Conservation (phyloP, 2,113 vertebrate genomes). For the Heterotis niloticus region DNA sequence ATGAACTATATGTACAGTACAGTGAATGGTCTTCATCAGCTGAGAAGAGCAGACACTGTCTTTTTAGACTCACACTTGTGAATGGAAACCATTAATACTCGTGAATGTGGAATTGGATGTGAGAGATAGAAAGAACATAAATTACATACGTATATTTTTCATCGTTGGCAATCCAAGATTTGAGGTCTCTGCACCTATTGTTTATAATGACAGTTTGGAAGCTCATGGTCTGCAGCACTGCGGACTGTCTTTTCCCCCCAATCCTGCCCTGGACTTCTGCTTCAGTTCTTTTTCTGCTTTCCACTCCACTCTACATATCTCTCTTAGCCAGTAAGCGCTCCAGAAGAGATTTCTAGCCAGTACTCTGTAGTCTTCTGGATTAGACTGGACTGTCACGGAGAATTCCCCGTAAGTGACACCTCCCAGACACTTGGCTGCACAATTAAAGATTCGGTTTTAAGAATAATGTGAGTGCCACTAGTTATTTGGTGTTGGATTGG, state of each 20-base stretch:
- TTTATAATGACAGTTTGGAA: not conserved
- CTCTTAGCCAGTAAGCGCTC: not conserved
- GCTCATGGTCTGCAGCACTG: not conserved
- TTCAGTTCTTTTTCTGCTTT: not conserved
- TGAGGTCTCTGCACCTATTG: not conserved
- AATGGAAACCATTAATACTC: too few species aligned
- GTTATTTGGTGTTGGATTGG: not conserved
- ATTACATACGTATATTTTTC: not conserved
- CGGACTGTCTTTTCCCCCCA: not conserved
- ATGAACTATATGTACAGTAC: too few species aligned
- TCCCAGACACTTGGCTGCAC: not conserved
- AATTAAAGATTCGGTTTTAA: constrained; percentile 2
- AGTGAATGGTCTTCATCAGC: too few species aligned
- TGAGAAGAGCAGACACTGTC: too few species aligned
- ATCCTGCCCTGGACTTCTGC: not conserved
- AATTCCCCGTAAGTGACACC: not conserved
- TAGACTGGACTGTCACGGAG: not conserved
- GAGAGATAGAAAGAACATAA: not conserved
- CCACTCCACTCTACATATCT: not conserved
- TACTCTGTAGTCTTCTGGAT: not conserved
- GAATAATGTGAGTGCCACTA: not conserved
- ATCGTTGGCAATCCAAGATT: not conserved
- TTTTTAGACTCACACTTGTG: too few species aligned
- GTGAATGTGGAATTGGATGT: not conserved
- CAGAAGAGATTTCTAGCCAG: not conserved